Base-by-base conservation (phyloP, 2,797 vertebrate genomes). In the Apodemus agrarius region DNA sequence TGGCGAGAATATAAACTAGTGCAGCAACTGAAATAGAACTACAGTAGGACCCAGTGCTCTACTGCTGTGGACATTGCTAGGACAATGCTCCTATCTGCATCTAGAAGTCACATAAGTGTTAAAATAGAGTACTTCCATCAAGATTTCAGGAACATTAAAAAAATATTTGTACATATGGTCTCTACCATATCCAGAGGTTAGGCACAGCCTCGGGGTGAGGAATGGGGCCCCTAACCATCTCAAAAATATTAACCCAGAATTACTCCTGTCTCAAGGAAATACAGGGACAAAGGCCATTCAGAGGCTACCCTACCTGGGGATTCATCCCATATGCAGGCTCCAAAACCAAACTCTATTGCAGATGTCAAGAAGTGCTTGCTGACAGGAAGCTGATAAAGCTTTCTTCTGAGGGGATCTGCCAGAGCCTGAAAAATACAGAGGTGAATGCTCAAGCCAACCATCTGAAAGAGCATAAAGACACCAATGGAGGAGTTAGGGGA, bases 91-190 rank as follows among this genome's bases (percentile, higher is more conserved):
- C 46, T 52, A 6, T 21, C 31, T 86, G 16, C 3, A 22, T 16
- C 21, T 22, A 52, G 31, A 43, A 16, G 6, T 67, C 19, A 69
- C 14, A 17, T 6, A 31, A 63, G 61, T 65, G 75, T n/a, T 22
- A 63, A 8, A 81, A 34, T 19, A 92, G 49, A 67, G 31, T 95
- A 91, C 69, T 93, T 97, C 63, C 43, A 40, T 40, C 43, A 95
- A 82, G 52, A 72, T 82, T 24, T 89, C 93, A 91, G 19, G n/a
- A 69, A 52, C 80, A 67, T 76, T 21, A 12, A 40, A 19, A n/a
- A 74, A 40, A 12, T 74, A 3, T 37, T 74, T 85, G 24, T 89
- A n/a, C 14, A 17, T 67, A 67, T 34, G 4, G 29, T 67, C 65
- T n/a, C 13, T 69, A n/a, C 6, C 65, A 67, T 31, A 34, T 34